phyloP scores from a whole-genome alignment of 2,797 vertebrate species.

The Molossus molossus region DNA sequence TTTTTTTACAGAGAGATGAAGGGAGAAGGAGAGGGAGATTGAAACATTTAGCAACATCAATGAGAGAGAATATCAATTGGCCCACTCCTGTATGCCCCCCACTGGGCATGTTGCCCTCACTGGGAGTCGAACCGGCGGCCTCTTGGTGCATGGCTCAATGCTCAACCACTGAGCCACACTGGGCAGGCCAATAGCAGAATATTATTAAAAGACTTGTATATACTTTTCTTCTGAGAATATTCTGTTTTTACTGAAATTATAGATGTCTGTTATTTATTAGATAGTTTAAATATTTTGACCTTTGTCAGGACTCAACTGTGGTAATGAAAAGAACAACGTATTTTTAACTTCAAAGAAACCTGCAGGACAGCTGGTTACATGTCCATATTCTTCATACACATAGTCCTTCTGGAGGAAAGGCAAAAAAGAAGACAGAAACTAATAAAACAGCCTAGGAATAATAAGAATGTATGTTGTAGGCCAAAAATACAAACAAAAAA shows the following conservation, averaged over 20 bases:
- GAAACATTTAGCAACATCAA: no score
- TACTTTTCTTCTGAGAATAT: background rate
- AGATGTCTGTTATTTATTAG: background rate
- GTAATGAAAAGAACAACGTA: background rate
- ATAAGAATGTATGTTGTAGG: background rate
- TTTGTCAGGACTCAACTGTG: background rate
- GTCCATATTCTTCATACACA: background rate
- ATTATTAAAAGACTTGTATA: background rate
- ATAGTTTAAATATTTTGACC: conserved; percentile 8
- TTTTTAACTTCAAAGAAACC: conserved; percentile 42
- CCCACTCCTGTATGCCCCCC: no score
- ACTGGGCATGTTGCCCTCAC: no score
- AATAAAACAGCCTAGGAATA: background rate
- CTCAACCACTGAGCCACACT: no score
- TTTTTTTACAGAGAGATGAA: no score
- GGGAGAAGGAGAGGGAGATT: no score
- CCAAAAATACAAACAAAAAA: background rate
- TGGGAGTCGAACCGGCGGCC: no score
- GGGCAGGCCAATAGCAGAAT: no score
- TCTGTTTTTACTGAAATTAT: background rate
- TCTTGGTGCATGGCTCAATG: no score
- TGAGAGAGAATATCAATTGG: no score
- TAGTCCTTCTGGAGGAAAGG: background rate
- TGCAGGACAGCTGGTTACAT: background rate
- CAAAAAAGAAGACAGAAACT: background rate